These are phyloP conservation scores for Latrodectus hesperus DNA, from an alignment of 2,888 invertebrate genomes.

Conservation along the genomic window DNA sequence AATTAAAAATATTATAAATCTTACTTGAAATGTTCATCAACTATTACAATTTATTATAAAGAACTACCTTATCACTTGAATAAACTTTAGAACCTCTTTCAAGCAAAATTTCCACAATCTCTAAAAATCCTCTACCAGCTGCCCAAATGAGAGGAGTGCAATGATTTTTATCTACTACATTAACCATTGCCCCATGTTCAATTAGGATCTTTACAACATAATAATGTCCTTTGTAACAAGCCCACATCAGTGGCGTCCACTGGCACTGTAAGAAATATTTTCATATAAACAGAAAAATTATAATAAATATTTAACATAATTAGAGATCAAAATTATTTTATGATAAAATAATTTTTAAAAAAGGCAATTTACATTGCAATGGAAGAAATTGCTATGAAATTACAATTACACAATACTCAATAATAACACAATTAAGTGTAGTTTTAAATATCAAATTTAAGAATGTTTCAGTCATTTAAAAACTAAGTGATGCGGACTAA, in stretches of 20 bases:
- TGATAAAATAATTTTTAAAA: neutral
- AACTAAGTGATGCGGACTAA: too few species aligned
- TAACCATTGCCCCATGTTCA: conserved; percentile 92
- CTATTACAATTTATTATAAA: too few species aligned
- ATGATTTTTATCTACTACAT: conserved; percentile 96
- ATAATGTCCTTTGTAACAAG: conserved; percentile 88
- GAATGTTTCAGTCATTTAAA: neutral
- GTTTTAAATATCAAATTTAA: neutral
- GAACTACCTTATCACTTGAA: conserved; percentile 86
- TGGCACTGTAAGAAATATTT: conserved; percentile 82
- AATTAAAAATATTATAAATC: too few species aligned
- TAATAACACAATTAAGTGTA: neutral
- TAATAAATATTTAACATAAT: neutral
- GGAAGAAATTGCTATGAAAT: neutral
- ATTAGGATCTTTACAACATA: conserved; percentile 85
- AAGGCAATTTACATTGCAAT: neutral
- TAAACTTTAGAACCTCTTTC: conserved; percentile 93
- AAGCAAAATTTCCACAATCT: conserved; percentile 88
- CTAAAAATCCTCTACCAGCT: conserved; percentile 90
- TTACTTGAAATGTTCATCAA: too few species aligned
- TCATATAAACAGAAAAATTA: neutral
- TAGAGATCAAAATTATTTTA: neutral
- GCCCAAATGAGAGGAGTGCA: conserved; percentile 96
- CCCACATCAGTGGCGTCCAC: conserved; percentile 99
- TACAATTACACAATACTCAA: neutral